Evolutionary conservation across 2,888 invertebrate genomes (phyloP).

Genomic region (Cacoxenus indagator): DNA sequence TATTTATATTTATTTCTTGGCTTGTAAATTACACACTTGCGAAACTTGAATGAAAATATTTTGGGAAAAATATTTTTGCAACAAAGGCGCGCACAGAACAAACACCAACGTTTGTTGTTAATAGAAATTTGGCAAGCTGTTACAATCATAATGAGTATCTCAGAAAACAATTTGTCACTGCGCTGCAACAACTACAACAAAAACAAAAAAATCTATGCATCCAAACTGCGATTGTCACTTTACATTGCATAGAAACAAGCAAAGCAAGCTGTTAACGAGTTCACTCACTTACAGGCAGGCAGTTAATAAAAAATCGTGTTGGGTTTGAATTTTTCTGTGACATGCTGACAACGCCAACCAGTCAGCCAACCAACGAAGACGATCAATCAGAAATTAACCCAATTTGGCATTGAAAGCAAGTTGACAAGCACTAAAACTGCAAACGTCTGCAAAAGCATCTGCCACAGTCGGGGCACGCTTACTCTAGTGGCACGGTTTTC

Average conservation of each 20-base stretch:
- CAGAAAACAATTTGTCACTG: conserved; percentile 22
- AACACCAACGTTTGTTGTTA: background rate
- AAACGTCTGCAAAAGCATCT: background rate
- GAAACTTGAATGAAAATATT: conserved; percentile 2
- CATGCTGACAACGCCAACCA: conserved; percentile 27
- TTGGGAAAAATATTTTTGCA: background rate
- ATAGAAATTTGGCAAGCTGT: conserved; percentile 15
- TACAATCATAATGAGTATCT: background rate
- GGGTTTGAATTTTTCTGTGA: conserved; percentile 28
- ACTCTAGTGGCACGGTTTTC: conserved; percentile 5
- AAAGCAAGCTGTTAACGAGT: too few relatives aligned
- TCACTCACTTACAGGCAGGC: conserved; percentile 16
- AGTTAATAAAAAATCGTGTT: conserved; percentile 35
- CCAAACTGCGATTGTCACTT: too few relatives aligned
- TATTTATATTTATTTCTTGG: background rate
- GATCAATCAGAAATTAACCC: conserved; percentile 46
- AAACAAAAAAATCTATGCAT: too few relatives aligned
- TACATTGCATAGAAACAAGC: too few relatives aligned
- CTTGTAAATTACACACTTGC: background rate
- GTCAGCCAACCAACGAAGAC: background rate
- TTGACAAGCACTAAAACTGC: too few relatives aligned
- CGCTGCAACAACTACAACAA: conserved; percentile 27
- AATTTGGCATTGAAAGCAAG: conserved; percentile 36
- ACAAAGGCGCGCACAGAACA: background rate
- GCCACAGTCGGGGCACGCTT: background rate